Conservation (phyloP, 2,113 vertebrate species). For the Nyctereutes procyonoides region DNA sequence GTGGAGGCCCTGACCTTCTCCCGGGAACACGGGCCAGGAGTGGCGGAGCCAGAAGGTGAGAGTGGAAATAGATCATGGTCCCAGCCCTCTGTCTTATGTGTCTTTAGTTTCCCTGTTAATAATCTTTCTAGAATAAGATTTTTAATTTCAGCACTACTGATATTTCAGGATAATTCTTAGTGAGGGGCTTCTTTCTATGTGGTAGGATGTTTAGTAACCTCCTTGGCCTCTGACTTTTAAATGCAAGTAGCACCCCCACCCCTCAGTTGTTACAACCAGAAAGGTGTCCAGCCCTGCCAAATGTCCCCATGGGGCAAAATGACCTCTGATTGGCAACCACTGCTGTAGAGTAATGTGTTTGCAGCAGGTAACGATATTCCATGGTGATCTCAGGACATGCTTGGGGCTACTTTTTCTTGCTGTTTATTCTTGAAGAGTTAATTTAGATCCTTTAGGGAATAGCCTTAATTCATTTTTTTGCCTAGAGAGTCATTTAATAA, state of each 20-base stretch:
- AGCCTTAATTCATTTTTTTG: not conserved
- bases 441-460: not conserved
- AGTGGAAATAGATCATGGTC: conserved; percentile 27
- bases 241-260: not conserved
- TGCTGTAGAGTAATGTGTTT: not conserved
- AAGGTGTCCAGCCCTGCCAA: not conserved
- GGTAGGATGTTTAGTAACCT: not conserved
- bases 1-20: conserved; percentile 94
- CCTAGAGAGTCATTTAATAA: not conserved
- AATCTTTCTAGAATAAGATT: not conserved
- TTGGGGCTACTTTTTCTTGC: not conserved
- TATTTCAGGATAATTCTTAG: not conserved
- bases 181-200: not conserved
- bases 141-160: not conserved
- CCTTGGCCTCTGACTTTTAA: not conserved
- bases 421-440: not conserved
- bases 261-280: not conserved
- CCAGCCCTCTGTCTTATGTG: conserved; percentile 66
- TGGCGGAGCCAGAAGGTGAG: conserved; percentile 91
- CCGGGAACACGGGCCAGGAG: conserved; percentile 89
- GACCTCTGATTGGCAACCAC: not conserved
- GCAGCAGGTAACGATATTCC: not conserved
- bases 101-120: conserved; percentile 68
- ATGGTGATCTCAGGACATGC: not conserved
- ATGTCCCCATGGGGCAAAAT: not conserved